A percentile compares a stretch with the other conserved stretches of the same genome.
These are phyloP conservation scores for Perca flavescens DNA, from an alignment of 2,113 vertebrate genomes.

Conservation along the genomic window DNA sequence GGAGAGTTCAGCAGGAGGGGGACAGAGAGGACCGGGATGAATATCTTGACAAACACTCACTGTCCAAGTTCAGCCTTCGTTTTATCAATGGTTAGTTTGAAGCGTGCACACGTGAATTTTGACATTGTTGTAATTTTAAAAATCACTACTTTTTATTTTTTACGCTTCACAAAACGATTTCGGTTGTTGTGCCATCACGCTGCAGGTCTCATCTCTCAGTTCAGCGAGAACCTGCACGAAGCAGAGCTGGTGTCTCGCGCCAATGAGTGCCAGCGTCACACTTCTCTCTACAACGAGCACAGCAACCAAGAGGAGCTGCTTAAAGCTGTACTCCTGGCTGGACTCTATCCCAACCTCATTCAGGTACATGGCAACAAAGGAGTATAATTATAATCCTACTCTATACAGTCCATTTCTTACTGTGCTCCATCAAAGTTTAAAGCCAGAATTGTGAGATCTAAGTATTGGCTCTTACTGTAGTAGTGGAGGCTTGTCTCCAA, in stretches of 20 bases:
- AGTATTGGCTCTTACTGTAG: neutral
- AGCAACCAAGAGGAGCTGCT: conserved; percentile 92
- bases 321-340: conserved; percentile 94
- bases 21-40: conserved; percentile 84
- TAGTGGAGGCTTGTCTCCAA: neutral
- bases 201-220: conserved; percentile 94
- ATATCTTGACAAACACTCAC: conserved; percentile 85
- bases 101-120: neutral
- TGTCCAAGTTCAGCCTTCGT: conserved; percentile 89
- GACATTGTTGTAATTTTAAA: neutral
- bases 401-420: neutral
- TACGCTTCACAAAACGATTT: neutral
- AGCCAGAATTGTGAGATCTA: neutral
- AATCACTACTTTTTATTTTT: neutral
- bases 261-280: conserved; percentile 83
- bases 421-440: neutral
- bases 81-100: conserved; percentile 91
- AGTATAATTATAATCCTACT: neutral
- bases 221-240: conserved; percentile 92
- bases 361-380: conserved; percentile 83
- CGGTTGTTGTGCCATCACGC: neutral
- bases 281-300: conserved; percentile 89
- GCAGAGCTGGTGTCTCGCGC: conserved; percentile 87
- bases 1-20: conserved; percentile 83
- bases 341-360: conserved; percentile 97